Conservation (phyloP, 2,797 vertebrate species). For the Natrix natrix region DNA sequence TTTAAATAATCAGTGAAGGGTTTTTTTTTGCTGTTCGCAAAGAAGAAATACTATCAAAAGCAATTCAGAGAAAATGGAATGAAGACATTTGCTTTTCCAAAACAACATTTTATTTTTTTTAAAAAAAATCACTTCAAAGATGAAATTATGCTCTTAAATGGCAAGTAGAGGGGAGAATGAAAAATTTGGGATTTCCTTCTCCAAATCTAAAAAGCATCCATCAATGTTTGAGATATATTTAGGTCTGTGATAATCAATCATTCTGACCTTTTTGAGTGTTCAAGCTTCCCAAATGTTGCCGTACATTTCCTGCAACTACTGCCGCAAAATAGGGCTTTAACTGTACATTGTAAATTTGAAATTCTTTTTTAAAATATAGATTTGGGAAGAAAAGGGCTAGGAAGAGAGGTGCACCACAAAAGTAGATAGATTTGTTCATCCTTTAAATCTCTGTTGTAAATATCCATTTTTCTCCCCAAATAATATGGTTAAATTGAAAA, state of each 20-base stretch:
- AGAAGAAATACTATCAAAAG: neutral
- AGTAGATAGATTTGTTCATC: neutral
- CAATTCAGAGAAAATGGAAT: neutral
- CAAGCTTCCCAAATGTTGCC: neutral
- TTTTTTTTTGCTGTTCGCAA: neutral
- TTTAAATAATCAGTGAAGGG: neutral
- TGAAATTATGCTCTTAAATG: neutral
- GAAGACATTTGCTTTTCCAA: neutral
- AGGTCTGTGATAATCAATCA: neutral
- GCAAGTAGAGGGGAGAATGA: no score
- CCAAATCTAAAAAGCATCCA: neutral
- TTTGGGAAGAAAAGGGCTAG: neutral
- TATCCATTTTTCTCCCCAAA: neutral
- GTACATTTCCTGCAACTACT: neutral
- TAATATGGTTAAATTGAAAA: neutral
- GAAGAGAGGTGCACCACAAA: neutral
- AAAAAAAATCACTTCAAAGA: neutral
- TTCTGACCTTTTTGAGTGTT: neutral
- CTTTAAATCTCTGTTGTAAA: neutral
- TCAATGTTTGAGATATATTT: neutral
- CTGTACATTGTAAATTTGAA: neutral
- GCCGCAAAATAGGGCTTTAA: neutral
- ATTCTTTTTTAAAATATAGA: neutral
- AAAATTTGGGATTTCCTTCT: neutral
- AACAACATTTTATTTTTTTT: neutral